Base-by-base conservation (phyloP, 2,113 vertebrate species). In the Stigmatopora argus region DNA sequence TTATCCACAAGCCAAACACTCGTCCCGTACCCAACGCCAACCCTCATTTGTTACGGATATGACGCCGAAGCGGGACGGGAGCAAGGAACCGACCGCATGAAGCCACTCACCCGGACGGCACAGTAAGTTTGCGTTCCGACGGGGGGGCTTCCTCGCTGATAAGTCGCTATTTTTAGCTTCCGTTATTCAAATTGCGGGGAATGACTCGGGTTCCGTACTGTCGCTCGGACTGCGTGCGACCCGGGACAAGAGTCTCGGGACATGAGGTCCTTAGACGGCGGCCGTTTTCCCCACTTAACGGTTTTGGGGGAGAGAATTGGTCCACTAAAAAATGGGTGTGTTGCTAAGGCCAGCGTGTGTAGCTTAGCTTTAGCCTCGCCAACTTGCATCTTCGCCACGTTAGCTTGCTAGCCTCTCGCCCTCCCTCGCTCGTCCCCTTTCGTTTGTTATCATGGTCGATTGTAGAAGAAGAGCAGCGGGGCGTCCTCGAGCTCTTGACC, bases 121-220 rank as follows among this genome's bases (percentile, higher is more conserved):
- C 69, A 69, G 87, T 87, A 72, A 89, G 87, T 87, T 68, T 62
- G 31, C 52, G 1, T 55, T 19, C 62, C 47, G 26, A 31, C 7
- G 14, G 31, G 34, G 53, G 21, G 26, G 53, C 52, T 52, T 21
- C 23, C 48, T 31, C n/a, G 11, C 26, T n/a, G 55, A 65, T 34
- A 84, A 82, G 69, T 73, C 64, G 69, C 52, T 79, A 52, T 74
- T 75, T 83, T 78, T 66, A 76, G 71, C 60, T 10, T 47, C 0
- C 77, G 51, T 53, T 56, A 35, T 53, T 64, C 64, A 26, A 13
- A 19, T 64, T 66, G 61, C 10, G 44, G 17, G 19, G 71, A 73
- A 52, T 75, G 34, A 51, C 60, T 21, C 34, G 26, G 7, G 8
- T 78, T 65, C 38, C 9, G 38, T 7, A 45, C 45, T 48, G 4